Evolutionary conservation across 2,888 invertebrate species (phyloP), one percentile per base, ranked within the genome.

Genomic region (Pilophorus perplexus): DNA sequence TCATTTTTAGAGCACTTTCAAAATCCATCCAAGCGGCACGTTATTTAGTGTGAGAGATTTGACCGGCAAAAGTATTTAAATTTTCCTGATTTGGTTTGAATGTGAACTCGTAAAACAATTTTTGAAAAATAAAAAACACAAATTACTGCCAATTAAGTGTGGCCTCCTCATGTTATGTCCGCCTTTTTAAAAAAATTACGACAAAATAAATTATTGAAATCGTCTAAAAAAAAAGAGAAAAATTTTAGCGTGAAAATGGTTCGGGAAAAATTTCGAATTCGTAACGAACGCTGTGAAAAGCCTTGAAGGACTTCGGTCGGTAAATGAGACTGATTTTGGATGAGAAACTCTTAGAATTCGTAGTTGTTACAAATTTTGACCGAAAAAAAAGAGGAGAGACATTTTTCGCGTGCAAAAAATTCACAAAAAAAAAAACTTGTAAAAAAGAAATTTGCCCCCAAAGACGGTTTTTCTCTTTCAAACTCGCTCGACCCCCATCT

Each of bases 211-310:
- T n/a, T n/a, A n/a, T 52, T 28, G 28, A 52, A 44, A 18, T 12
- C 25, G 18, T 52, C 28, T 18, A 28, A 52, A 16, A 14, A 28
- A 52, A 18, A 14, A 28, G 27, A 28, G 18, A 46, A 46, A 42
- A 42, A 42, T 18, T n/a, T 14, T 46, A 46, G 46, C 14, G 46
- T 23, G 46, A 46, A 46, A n/a, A n/a, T 2, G 46, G 28, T 52
- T 52, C 52, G 52, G 52, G 33, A 52, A 52, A 52, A 52, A 28
- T 52, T 28, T 28, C 48, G 33, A 62, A 62, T 44, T 46, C 4
- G 62, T 62, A 70, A 70, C 70, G 68, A 62, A 67, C 42, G 70
- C 70, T 70, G 70, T 70, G 70, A 70, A 67, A 69, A 70, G 70
- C 70, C 70, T 70, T 68, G 68, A 44, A 14, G 65, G 68, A 60